These are phyloP conservation scores for Hypolimnas misippus DNA, from an alignment of 2,888 invertebrate genomes.

Conservation along the genomic window DNA sequence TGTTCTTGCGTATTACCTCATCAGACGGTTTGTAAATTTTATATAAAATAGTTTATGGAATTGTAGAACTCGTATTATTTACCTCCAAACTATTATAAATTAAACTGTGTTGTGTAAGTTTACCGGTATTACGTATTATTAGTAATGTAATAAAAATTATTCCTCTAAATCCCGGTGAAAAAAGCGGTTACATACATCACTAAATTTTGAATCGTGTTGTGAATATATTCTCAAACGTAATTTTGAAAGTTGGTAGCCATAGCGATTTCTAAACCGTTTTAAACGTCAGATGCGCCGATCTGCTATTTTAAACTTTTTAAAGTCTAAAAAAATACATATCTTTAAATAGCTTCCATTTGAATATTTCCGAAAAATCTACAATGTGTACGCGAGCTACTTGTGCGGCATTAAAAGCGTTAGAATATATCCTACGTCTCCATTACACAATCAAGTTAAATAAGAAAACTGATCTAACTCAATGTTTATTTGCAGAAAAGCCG, in stretches of 20 bases:
- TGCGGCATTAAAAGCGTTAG: slow-evolving; percentile 80
- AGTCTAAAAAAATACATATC: neutral
- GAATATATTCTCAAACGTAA: slow-evolving; percentile 8
- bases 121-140: neutral
- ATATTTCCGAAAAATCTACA: slow-evolving; percentile 26
- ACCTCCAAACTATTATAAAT: neutral
- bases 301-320: slow-evolving; percentile 33
- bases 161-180: slow-evolving; percentile 51
- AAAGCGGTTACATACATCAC: slow-evolving; percentile 66
- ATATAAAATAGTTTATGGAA: slow-evolving; percentile 20
- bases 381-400: slow-evolving; percentile 81
- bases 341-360: slow-evolving; percentile 28
- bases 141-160: slow-evolving; percentile 37
- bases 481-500: slow-evolving; percentile 86
- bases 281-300: slow-evolving; percentile 35
- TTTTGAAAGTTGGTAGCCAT: slow-evolving; percentile 19
- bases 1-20: slow-evolving; percentile 81
- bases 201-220: slow-evolving; percentile 47
- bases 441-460: neutral
- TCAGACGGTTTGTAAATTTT: slow-evolving; percentile 76
- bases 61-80: neutral
- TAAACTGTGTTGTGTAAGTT: neutral
- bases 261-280: slow-evolving; percentile 32
- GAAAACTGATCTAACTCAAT: neutral
- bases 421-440: slow-evolving; percentile 44